phyloP scores from a whole-genome alignment of 1,140 invertebrate genomes.

The Eumeta japonica region DNA sequence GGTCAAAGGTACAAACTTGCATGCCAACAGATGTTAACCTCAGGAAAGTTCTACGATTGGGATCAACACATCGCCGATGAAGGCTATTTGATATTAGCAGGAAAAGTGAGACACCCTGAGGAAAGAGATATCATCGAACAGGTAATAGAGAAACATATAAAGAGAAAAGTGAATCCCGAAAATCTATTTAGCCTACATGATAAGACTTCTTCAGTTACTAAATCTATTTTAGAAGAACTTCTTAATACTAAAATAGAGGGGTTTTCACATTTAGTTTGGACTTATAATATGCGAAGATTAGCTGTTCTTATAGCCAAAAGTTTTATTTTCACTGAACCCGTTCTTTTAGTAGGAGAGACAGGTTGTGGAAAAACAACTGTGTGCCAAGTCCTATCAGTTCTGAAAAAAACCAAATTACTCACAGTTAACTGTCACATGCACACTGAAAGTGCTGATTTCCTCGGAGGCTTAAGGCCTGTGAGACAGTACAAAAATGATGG shows the following conservation, averaged over 20 bases:
- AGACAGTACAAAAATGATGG: constrained; percentile 63
- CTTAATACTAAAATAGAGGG: constrained; percentile 53
- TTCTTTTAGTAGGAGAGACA: constrained; percentile 95
- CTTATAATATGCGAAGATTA: constrained; percentile 84
- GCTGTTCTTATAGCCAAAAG: constrained; percentile 90
- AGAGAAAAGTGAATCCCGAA: constrained; percentile 70
- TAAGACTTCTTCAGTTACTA: constrained; percentile 76
- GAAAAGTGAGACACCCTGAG: constrained; percentile 83
- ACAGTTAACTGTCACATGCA: constrained; percentile 98
- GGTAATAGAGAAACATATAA: constrained; percentile 84
- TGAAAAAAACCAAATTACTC: constrained; percentile 67
- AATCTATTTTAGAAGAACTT: constrained; percentile 69
- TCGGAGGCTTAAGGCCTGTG: constrained; percentile 92
- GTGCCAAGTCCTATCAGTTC: constrained; percentile 81
- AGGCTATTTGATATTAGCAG: constrained; percentile 92
- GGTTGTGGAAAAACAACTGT: constrained; percentile 98
- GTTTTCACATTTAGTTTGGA: constrained; percentile 91
- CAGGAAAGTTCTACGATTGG: constrained; percentile 87
- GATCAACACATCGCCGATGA: constrained; percentile 96
- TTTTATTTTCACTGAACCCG: constrained; percentile 89
- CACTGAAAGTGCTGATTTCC: constrained; percentile 96
- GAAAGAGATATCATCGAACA: constrained; percentile 75
- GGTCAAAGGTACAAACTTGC: constrained; percentile 88
- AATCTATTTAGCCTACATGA: constrained; percentile 75
- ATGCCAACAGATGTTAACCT: constrained; percentile 44